Evolutionary conservation across 2,113 vertebrate genomes (phyloP), one percentile per base, ranked within the genome.

Genomic region (Bos javanicus): DNA sequence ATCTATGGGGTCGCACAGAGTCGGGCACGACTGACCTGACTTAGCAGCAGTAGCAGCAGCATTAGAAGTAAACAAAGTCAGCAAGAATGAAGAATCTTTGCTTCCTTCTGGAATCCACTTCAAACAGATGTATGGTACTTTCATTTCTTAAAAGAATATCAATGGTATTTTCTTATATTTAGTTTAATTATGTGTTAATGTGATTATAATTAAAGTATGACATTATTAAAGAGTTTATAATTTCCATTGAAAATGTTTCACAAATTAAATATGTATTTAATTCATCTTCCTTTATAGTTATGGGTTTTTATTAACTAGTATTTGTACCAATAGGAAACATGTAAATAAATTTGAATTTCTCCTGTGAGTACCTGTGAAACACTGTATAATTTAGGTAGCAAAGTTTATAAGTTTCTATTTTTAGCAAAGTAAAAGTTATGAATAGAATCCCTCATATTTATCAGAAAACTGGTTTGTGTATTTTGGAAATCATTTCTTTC

Each of bases 21-120:
- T 62, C 0, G 5, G 28, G 6, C 59, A 62, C 2, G 13, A 15
- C 13, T 62, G 59, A 62, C 15, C 5, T 12, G 0, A 62, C 60
- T 62, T 30, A 62, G 60, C 60, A 60, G 26, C 26, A 26, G 25
- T 25, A 60, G 2, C 26, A 60, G 11, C 60, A 62, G 46, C 46
- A 48, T 48, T 76, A 81, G 36, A 97, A 95, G 84, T 87, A 94
- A 94, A 86, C 25, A 62, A 90, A 62, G 50, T 96, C 33, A 90
- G 50, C 7, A 81, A 62, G 21, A 94, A 91, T 39, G n/a, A 83
- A 87, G 56, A 89, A 9, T 6, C 12, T 95, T 91, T 50, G 11
- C 28, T 96, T 90, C 25, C n/a, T 64, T 56, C 48, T 84, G 13
- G 33, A 96, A 90, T 86, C 13, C 7, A 1, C 39, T 86, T 93